These are phyloP conservation scores for Hanleya hanleyi DNA, from an alignment of 2,888 invertebrate genomes.

Conservation along the genomic window DNA sequence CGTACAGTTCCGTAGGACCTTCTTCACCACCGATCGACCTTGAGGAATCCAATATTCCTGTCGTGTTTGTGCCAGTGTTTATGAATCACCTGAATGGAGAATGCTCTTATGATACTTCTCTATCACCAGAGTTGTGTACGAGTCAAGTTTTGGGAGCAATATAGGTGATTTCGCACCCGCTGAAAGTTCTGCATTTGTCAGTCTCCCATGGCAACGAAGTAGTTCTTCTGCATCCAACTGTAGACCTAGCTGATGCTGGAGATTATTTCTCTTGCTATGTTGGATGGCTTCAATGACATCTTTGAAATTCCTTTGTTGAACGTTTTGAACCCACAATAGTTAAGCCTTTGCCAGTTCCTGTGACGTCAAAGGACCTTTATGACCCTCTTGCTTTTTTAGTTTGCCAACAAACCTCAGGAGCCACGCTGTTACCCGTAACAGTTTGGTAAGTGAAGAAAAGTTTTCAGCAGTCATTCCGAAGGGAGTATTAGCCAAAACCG, in stretches of 20 bases:
- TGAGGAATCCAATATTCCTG: conserved; percentile 29
- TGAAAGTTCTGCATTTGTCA: conserved; percentile 17
- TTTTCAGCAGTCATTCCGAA: too few species aligned
- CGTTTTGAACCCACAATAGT: background rate
- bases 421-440: conserved; percentile 18
- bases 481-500: background rate
- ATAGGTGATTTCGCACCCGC: conserved; percentile 10
- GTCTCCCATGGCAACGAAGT: conserved; percentile 17
- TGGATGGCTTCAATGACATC: background rate
- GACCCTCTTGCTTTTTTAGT: background rate
- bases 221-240: conserved; percentile 9
- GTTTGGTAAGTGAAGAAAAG: conserved; percentile 12
- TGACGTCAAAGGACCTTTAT: background rate
- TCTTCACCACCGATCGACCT: conserved; percentile 19
- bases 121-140: conserved; percentile 19
- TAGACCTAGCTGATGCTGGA: conserved; percentile 4
- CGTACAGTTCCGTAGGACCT: conserved; percentile 14
- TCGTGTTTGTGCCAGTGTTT: conserved; percentile 20
- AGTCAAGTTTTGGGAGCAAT: conserved; percentile 7
- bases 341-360: background rate
- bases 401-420: background rate
- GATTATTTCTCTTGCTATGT: background rate
- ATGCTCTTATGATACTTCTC: conserved; percentile 12
- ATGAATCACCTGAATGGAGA: conserved; percentile 22
- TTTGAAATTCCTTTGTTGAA: background rate